Conservation (phyloP, 1,140 invertebrate species). For the Solenopsis fugax region DNA sequence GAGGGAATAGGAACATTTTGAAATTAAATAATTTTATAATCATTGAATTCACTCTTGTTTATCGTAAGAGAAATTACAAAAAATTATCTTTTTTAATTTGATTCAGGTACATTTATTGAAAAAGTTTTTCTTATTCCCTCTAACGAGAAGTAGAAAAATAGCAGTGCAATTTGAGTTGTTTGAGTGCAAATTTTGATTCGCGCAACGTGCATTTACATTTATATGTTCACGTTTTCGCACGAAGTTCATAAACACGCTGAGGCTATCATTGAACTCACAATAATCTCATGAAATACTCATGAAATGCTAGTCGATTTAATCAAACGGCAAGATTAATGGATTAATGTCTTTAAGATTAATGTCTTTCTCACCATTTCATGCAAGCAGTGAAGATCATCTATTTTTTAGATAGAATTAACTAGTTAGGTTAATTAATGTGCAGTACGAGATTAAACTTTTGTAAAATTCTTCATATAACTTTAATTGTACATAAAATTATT, state of each 20-base stretch:
- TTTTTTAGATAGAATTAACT: neutral
- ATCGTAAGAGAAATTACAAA: neutral
- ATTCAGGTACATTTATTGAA: neutral
- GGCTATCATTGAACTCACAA: neutral
- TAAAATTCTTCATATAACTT: neutral
- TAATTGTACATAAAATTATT: neutral
- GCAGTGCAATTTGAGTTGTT: neutral
- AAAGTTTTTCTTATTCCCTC: constrained; percentile 6
- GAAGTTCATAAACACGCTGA: constrained; percentile 54
- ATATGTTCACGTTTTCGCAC: constrained; percentile 64
- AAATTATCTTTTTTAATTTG: neutral
- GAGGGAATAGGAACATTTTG: constrained; percentile 59
- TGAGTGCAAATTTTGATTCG: neutral
- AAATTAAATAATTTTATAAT: neutral
- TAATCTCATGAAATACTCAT: neutral
- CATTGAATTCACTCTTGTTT: neutral
- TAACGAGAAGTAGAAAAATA: constrained; percentile 22
- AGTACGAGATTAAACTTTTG: neutral
- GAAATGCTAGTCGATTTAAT: constrained; percentile 15
- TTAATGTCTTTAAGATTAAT: too few relatives aligned
- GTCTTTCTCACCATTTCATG: neutral
- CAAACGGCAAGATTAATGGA: neutral
- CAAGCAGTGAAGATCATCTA: neutral
- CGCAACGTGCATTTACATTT: constrained; percentile 42
- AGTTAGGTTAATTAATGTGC: constrained; percentile 6